Evolutionary conservation across 2,113 vertebrate species (phyloP).

Genomic region (Microtus oregoni): DNA sequence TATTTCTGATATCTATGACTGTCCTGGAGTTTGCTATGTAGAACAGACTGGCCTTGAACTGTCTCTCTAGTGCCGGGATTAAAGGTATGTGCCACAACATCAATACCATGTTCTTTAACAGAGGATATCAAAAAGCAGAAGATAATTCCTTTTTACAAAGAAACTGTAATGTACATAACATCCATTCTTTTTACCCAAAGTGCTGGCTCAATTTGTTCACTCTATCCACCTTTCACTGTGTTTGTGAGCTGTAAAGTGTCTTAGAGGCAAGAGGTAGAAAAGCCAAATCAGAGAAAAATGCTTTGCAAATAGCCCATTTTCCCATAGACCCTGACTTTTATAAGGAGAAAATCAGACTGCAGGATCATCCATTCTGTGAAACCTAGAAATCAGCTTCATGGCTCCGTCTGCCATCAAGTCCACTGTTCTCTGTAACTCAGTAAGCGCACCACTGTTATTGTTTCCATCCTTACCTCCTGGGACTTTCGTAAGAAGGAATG

Average conservation of each 20-base stretch:
- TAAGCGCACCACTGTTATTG: background rate
- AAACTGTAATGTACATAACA: background rate
- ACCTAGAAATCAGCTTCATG: constrained; percentile 44
- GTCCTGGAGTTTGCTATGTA: background rate
- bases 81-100: background rate
- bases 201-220: constrained; percentile 9
- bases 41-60: background rate
- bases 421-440: background rate
- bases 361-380: constrained; percentile 26
- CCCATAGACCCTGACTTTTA: background rate
- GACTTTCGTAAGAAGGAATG: background rate
- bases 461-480: background rate
- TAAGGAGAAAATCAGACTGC: constrained; percentile 38
- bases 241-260: constrained; percentile 28
- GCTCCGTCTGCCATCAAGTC: background rate
- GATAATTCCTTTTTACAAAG: background rate
- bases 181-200: constrained; percentile 11
- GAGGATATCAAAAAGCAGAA: constrained; percentile 46
- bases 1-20: background rate
- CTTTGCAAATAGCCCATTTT: constrained; percentile 27
- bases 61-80: background rate
- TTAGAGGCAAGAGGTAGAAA: constrained; percentile 44
- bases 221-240: background rate
- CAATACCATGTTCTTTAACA: constrained; percentile 50
- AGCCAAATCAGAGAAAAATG: constrained; percentile 17